Base-by-base conservation (phyloP, 2,888 invertebrate genomes). In the Archaeoteleia sp. region DNA sequence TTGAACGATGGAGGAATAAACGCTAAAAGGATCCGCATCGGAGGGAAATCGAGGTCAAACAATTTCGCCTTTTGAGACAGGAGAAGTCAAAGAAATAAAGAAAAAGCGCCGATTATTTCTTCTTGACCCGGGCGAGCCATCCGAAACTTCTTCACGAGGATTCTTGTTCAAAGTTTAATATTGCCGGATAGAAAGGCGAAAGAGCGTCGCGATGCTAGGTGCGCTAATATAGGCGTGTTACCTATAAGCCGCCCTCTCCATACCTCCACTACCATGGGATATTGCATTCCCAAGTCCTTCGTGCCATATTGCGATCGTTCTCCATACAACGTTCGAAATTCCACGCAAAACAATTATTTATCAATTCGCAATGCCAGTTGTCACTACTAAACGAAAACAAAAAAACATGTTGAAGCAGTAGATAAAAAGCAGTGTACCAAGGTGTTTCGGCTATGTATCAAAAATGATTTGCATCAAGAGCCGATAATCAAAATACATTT, bases 121-220 rank as follows among this genome's bases (percentile, higher is more conserved):
- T 55, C 49, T 67, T 67, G 67, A 67, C 61, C 67, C 51, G 55
- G 55, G 40, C 48, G 49, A 67, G 45, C 55, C 49, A 67, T 49
- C 48, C 53, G 54, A 78, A 82, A 81, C 80, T 81, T 82, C 78
- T 76, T 76, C 77, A 75, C 77, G 76, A 79, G 77, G 78, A 78
- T 76, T 74, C 75, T 73, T 73, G 75, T 78, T 71, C 71, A 76
- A 82, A 78, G 75, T 82, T 81, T 78, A 73, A 80, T 81, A 82
- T 80, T 76, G 77, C 71, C 74, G 68, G 76, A 78, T 76, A 76
- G 76, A 79, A 76, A 74, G 72, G 73, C 70, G 72, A 74, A 74
- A 72, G 67, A 73, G 63, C 51, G 39, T 53, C 63, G 60, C 54
- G 49, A 57, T 54, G 69, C 76, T 75, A 67, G 74, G 73, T 78